Base-by-base conservation (phyloP, 2,113 vertebrate genomes). In the Puma concolor region DNA sequence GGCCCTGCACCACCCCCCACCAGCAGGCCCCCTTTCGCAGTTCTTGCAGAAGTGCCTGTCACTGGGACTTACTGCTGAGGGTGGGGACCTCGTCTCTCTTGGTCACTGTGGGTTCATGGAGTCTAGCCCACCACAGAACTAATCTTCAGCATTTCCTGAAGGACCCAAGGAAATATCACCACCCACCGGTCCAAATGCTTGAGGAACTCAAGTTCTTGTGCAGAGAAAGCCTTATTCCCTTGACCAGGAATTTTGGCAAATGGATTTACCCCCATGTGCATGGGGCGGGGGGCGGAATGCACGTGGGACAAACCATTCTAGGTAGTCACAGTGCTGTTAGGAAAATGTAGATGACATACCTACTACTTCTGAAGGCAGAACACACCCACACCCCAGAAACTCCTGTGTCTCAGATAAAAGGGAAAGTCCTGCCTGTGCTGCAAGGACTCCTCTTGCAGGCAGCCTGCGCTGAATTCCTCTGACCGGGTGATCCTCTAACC, bases 361-460 rank as follows among this genome's bases (percentile, higher is more conserved):
- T 25, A 15, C 52, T 48, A 31, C 50, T 91, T 63, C 69, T n/a
- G 31, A 52, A 92, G 21, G 21, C 11, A 66, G 7, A 92, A 23
- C 4, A 15, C 11, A 54, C 72, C 44, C 44, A 31, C 1, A 7
- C 16, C 21, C 57, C 15, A 21, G 38, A 85, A 38, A 16, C 10
- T 79, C 69, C 57, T 54, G 6, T 33, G 57, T 36, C 48, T 71
- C 31, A 41, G 44, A 83, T 19, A n/a, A 19, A 44, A 5, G 69
- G 23, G 17, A 82, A 76, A 69, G 60, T 83, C 50, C 63, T 77
- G 12, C 19, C 8, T 7, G 11, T 12, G 21, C 19, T 41, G 79
- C 12, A 81, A 81, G 60, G 38, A 88, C 50, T 87, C 91, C 33
- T 95, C 89, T 44, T 95, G 31, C 44, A 95, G 79, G 90, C 1